These are phyloP conservation scores for Chelon labrosus DNA, from an alignment of 2,797 vertebrate species.

Conservation along the genomic window DNA sequence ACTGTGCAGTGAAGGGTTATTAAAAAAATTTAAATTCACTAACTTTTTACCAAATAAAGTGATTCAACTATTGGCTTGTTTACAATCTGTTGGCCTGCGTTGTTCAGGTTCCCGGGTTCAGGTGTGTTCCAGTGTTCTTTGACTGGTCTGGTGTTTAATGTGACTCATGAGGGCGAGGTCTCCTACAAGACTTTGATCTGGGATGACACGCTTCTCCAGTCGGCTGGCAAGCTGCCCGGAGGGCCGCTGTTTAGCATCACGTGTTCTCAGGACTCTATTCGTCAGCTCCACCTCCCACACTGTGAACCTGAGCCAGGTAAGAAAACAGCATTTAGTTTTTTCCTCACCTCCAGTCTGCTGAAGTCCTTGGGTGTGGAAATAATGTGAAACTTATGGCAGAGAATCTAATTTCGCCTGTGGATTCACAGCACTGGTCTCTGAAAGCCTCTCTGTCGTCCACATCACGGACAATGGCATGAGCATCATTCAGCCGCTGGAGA, in stretches of 20 bases:
- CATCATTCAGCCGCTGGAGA: background rate
- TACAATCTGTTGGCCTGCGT: too few relatives aligned
- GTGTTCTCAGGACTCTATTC: conserved; percentile 26
- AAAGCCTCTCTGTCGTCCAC: conserved; percentile 1
- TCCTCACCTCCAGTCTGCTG: background rate
- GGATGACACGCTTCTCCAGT: conserved; percentile 31
- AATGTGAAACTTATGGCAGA: background rate
- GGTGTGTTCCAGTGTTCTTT: conserved; percentile 55
- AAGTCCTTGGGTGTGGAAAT: too few relatives aligned
- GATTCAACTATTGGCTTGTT: too few relatives aligned
- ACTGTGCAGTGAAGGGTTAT: too few relatives aligned
- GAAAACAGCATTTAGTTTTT: background rate
- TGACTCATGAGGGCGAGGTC: conserved; percentile 35
- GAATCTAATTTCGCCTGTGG: background rate
- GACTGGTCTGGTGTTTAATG: conserved; percentile 53
- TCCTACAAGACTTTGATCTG: conserved; percentile 48
- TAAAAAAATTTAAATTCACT: too few relatives aligned
- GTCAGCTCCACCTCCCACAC: conserved; percentile 51
- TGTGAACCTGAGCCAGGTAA: conserved; percentile 51
- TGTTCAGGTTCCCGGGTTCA: conserved; percentile 31
- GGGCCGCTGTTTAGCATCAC: conserved; percentile 46
- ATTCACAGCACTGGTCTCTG: conserved; percentile 14
- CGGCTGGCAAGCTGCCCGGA: conserved; percentile 30
- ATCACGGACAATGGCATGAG: background rate
- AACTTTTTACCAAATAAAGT: too few relatives aligned